A percentile compares a stretch with the other conserved stretches of the same genome.
phyloP scores from a whole-genome alignment of 1,140 invertebrate species.

The Procambarus clarkii region DNA sequence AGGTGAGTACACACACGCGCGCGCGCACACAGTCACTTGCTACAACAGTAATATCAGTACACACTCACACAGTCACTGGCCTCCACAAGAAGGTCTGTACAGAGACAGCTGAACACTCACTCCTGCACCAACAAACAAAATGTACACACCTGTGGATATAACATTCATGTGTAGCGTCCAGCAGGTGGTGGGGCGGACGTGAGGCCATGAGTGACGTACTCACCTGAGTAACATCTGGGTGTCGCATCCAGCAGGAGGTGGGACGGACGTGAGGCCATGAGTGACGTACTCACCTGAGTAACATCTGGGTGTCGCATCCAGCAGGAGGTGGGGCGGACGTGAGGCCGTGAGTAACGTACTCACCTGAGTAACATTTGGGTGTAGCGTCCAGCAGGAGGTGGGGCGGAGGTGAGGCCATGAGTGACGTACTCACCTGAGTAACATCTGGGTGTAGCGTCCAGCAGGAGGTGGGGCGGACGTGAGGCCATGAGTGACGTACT shows the following conservation, averaged over 20 bases:
- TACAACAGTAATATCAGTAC: too few species aligned
- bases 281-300: slow-evolving; percentile 32
- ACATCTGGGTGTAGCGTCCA: slow-evolving; percentile 33
- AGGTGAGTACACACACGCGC: too few species aligned
- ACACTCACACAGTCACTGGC: too few species aligned
- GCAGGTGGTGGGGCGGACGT: too few species aligned
- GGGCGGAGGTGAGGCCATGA: neutral
- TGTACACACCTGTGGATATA: slow-evolving; percentile 2
- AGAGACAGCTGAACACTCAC: too few species aligned
- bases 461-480: neutral
- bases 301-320: slow-evolving; percentile 35
- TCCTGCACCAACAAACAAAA: neutral
- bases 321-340: neutral
- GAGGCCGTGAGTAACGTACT: slow-evolving; percentile 37
- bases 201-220: neutral
- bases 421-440: slow-evolving; percentile 28
- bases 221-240: slow-evolving; percentile 44
- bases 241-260: slow-evolving; percentile 12
- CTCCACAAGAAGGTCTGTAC: too few species aligned
- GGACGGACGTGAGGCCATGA: neutral
- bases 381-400: slow-evolving; percentile 14
- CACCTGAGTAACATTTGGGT: slow-evolving; percentile 46
- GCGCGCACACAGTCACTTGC: too few species aligned
- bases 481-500: neutral
- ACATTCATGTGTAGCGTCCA: too few species aligned